These are phyloP conservation scores for Pandemis cinnamomeana DNA, from an alignment of 2,888 invertebrate genomes.

Conservation along the genomic window DNA sequence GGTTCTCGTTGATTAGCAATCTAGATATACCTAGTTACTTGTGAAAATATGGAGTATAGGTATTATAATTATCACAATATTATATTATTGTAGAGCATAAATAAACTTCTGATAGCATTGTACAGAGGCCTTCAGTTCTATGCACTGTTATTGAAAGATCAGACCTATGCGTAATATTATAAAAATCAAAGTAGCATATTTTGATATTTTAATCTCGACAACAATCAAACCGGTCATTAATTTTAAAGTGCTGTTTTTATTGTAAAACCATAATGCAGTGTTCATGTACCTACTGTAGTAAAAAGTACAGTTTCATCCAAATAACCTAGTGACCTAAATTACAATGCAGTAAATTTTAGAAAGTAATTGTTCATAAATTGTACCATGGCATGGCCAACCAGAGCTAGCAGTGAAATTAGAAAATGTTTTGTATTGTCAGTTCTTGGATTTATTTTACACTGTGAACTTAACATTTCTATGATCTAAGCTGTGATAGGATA, in stretches of 20 bases:
- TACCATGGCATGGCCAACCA: conserved; percentile 32
- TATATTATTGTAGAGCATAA: background rate
- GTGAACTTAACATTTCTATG: conserved; percentile 3
- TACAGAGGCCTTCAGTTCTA: background rate
- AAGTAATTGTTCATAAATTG: conserved; percentile 35
- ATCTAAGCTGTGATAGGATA: background rate
- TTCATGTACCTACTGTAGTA: background rate
- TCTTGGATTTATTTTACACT: conserved; percentile 29
- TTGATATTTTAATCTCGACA: background rate
- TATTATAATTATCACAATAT: too few relatives aligned
- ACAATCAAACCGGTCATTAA: background rate
- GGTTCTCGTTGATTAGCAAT: too few relatives aligned
- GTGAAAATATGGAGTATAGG: too few relatives aligned
- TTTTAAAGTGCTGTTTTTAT: background rate
- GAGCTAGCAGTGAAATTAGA: conserved; percentile 30
- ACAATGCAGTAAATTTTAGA: conserved; percentile 32
- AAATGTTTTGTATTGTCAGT: conserved; percentile 23
- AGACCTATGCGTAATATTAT: background rate
- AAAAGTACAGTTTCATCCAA: conserved; percentile 33
- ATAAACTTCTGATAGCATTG: background rate
- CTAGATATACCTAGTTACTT: too few relatives aligned
- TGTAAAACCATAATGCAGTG: background rate
- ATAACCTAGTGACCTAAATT: conserved; percentile 36
- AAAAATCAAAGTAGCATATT: conserved; percentile 3
- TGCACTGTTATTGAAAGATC: background rate